These are phyloP conservation scores for Novumbra hubbsi DNA, from an alignment of 2,797 vertebrate species.

Conservation along the genomic window DNA sequence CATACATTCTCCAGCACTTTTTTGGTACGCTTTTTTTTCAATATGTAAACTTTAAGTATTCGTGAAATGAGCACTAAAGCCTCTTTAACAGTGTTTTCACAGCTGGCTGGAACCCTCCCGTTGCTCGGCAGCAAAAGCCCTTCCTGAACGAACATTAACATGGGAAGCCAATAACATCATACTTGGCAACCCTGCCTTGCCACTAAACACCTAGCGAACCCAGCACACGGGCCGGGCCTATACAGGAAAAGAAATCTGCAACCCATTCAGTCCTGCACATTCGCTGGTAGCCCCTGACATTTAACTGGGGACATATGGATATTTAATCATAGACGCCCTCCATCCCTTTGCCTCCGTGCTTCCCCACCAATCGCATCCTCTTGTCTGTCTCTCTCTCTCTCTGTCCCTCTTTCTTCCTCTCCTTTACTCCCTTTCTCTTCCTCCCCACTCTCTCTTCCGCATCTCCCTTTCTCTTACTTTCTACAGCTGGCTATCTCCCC, in stretches of 20 bases:
- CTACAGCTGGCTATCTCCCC: no score
- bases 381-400: not conserved
- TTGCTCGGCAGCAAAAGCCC: conserved; percentile 66
- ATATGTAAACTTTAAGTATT: conserved; percentile 74
- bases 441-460: not conserved
- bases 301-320: conserved; percentile 62
- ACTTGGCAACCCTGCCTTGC: conserved; percentile 65
- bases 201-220: conserved; percentile 74
- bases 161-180: conserved; percentile 75
- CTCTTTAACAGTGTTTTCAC: conserved; percentile 77
- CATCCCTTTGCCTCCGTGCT: conserved; percentile 6
- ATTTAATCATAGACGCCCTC: conserved; percentile 50
- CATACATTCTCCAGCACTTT: conserved; percentile 67
- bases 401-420: conserved; percentile 19
- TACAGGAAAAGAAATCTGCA: conserved; percentile 55
- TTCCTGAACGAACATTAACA: conserved; percentile 75
- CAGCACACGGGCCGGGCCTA: conserved; percentile 53
- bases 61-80: conserved; percentile 74
- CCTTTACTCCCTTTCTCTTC: not conserved
- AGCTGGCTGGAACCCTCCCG: conserved; percentile 66
- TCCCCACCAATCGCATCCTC: conserved; percentile 7
- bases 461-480: not conserved
- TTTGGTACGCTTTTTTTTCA: conserved; percentile 36
- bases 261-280: conserved; percentile 37
- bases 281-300: conserved; percentile 43